Conservation (phyloP, 2,888 invertebrate genomes). For the Chrysopilus asiliformis region DNA sequence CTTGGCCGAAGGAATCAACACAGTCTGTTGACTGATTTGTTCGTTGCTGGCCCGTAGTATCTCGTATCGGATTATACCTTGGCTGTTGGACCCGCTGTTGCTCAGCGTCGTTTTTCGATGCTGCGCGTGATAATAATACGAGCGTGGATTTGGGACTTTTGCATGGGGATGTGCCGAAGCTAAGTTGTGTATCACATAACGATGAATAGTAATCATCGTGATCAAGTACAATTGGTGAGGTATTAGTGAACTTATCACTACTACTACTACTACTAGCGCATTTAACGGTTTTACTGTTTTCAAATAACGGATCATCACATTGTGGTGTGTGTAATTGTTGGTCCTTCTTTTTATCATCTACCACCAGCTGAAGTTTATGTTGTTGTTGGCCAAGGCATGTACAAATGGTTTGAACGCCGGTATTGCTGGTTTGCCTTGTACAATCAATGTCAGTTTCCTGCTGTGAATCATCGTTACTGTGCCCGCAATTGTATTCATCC, state of each 20-base stretch:
- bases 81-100: not conserved
- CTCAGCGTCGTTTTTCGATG: too few species aligned
- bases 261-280: not conserved
- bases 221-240: constrained; percentile 7
- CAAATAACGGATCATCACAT: too few species aligned
- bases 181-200: constrained; percentile 29
- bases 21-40: not conserved
- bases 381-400: not conserved
- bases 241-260: not conserved
- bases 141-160: constrained; percentile 20
- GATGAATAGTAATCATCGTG: constrained; percentile 26
- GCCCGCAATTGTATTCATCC: not conserved
- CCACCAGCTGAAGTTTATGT: not conserved
- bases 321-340: constrained; percentile 6
- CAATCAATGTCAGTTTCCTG: not conserved
- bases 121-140: too few species aligned
- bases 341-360: not conserved
- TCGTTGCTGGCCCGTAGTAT: not conserved
- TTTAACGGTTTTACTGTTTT: too few species aligned
- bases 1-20: too few species aligned
- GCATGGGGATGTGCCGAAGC: constrained; percentile 26
- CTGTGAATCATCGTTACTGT: not conserved
- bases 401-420: not conserved
- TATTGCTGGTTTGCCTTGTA: not conserved
- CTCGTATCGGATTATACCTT: not conserved